These are phyloP conservation scores for Scylla paramamosain DNA, from an alignment of 1,140 invertebrate species.

Conservation along the genomic window DNA sequence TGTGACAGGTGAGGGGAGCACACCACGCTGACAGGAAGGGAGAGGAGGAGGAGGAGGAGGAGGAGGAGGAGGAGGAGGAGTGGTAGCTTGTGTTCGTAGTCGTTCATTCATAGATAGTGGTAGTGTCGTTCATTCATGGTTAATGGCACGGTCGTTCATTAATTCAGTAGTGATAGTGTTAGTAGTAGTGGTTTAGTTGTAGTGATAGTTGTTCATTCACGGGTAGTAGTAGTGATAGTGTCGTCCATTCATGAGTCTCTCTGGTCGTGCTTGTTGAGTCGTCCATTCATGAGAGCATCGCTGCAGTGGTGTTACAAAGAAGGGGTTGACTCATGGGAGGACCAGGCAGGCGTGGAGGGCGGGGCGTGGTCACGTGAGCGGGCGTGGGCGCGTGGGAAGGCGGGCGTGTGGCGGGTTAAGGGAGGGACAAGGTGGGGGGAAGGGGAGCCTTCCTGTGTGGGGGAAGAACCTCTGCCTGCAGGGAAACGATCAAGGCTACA, in stretches of 20 bases:
- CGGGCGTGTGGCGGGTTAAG: conserved; percentile 4
- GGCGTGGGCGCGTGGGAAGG: conserved; percentile 15
- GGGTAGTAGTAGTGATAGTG: too few species aligned
- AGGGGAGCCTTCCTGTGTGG: background rate
- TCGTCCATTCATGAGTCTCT: background rate
- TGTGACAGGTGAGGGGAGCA: background rate
- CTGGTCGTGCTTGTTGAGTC: background rate
- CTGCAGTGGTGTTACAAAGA: background rate
- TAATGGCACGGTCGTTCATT: too few species aligned
- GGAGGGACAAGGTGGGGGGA: background rate
- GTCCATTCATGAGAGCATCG: background rate
- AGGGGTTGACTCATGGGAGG: background rate
- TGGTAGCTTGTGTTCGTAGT: background rate
- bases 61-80: too few species aligned
- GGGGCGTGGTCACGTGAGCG: background rate
- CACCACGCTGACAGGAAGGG: background rate
- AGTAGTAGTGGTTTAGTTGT: too few species aligned
- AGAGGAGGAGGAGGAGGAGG: background rate
- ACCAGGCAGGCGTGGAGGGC: background rate
- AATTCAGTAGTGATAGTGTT: too few species aligned
- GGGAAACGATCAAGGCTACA: conserved; percentile 10
- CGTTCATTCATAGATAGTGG: too few species aligned
- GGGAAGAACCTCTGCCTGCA: background rate
- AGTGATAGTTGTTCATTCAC: too few species aligned
- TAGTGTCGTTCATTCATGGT: too few species aligned